Evolutionary conservation across 2,113 vertebrate genomes (phyloP), one percentile per base, ranked within the genome.

Genomic region (Monopterus albus): DNA sequence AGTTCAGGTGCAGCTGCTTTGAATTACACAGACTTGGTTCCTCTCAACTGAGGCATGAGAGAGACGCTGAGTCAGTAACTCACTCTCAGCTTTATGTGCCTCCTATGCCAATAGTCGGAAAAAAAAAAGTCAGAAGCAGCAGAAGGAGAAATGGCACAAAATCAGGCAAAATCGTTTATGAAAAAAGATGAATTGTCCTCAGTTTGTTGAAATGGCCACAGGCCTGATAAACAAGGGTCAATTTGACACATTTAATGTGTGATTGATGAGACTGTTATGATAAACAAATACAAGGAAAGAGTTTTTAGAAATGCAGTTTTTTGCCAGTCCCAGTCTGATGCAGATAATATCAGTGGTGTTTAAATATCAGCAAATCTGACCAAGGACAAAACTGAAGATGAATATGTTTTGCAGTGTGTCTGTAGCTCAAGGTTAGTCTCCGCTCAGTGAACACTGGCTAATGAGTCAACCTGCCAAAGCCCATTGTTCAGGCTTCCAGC

Each of bases 401-500:
- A 61, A 25, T n/a, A 12, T 42, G 1, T 0, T 43, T 13, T n/a
- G 14, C 10, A 17, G 43, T 7, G 1, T 2, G 17, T 66, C 38
- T 14, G 35, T 23, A 57, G 65, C 60, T 45, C 0, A 3, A 65
- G 63, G 72, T 72, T 43, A 45, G 64, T 26, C 18, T 0, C 14
- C 0, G 36, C 72, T 77, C 49, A 11, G 31, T 2, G 47, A 51
- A 61, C 59, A 59, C 8, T 2, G 33, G 51, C 56, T 72, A 78
- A 80, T 58, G 56, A 86, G 59, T 55, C 18, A 1, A 51, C n/a
- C 20, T 5, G 7, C 51, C 6, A 38, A 21, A 42, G 23, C 50
- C 43, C 46, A 4, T 49, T 75, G 63, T 67, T 12, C 26, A 47
- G 65, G 42, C 65, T 51, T 72, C 40, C 31, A 72, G 77, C 73